Conservation (phyloP, 2,113 vertebrate genomes). For the Leptobrachium ailaonicum region DNA sequence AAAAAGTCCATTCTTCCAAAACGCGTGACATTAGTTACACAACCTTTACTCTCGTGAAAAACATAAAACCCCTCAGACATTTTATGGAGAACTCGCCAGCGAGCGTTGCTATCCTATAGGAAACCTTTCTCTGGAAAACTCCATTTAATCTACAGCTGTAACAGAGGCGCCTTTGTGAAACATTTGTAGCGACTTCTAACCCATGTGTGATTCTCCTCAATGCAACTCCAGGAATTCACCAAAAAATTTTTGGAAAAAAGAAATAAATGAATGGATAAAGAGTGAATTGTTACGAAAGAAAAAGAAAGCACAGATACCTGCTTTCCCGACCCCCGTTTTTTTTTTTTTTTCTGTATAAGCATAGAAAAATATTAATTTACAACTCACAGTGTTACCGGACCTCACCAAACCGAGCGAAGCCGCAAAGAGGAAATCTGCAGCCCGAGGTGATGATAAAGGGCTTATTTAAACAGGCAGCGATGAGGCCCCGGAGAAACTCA, state of each 20-base stretch:
- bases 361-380: conserved; percentile 29
- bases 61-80: conserved; percentile 14
- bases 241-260: too few relatives aligned
- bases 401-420: background rate
- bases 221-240: conserved; percentile 34
- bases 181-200: conserved; percentile 20
- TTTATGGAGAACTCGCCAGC: conserved; percentile 13
- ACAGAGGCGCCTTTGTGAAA: conserved; percentile 34
- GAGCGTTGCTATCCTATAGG: conserved; percentile 24
- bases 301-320: background rate
- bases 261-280: conserved; percentile 39
- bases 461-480: background rate
- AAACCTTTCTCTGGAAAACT: conserved; percentile 31
- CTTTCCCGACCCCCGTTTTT: background rate
- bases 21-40: conserved; percentile 33
- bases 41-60: conserved; percentile 44
- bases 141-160: conserved; percentile 12
- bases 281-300: conserved; percentile 6
- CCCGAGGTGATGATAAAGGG: background rate
- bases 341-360: conserved; percentile 1
- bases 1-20: conserved; percentile 31
- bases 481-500: background rate
- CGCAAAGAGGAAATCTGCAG: background rate
- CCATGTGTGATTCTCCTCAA: conserved; percentile 46
- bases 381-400: background rate